Evolutionary conservation across 2,113 vertebrate species (phyloP).

Genomic region (Eira barbara): DNA sequence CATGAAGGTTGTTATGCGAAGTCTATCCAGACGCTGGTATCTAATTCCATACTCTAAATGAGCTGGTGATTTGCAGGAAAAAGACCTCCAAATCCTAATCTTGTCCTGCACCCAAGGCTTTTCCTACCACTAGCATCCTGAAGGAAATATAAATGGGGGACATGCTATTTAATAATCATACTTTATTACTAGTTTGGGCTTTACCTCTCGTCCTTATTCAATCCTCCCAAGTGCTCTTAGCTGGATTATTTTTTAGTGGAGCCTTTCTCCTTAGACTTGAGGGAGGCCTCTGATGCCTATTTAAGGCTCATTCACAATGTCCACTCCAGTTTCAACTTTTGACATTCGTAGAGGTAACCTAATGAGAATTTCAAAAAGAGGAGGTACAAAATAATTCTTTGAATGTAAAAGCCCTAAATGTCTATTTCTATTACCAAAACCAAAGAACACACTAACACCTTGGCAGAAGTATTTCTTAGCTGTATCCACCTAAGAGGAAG

Average conservation of each 20-base stretch:
- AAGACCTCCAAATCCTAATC: slow-evolving; percentile 10
- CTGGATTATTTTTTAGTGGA: too few species aligned
- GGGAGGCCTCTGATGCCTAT: neutral
- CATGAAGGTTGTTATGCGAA: neutral
- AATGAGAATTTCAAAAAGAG: neutral
- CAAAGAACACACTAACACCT: neutral
- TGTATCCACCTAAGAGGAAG: neutral
- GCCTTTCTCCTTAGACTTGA: neutral
- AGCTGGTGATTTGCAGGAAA: neutral
- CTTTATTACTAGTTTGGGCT: neutral
- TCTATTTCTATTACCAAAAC: neutral
- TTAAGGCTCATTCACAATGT: neutral
- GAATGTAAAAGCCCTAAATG: neutral
- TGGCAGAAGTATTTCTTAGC: neutral
- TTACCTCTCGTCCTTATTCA: neutral
- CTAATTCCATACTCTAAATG: slow-evolving; percentile 3
- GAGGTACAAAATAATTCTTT: neutral
- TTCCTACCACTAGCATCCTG: neutral
- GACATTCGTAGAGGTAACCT: neutral
- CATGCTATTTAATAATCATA: neutral
- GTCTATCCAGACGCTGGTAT: neutral
- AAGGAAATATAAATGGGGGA: neutral
- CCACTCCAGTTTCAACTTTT: neutral
- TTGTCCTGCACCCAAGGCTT: neutral
- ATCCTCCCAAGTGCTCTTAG: fast-evolving